phyloP scores from a whole-genome alignment of 2,113 vertebrate species.

The Chaetops frenatus region DNA sequence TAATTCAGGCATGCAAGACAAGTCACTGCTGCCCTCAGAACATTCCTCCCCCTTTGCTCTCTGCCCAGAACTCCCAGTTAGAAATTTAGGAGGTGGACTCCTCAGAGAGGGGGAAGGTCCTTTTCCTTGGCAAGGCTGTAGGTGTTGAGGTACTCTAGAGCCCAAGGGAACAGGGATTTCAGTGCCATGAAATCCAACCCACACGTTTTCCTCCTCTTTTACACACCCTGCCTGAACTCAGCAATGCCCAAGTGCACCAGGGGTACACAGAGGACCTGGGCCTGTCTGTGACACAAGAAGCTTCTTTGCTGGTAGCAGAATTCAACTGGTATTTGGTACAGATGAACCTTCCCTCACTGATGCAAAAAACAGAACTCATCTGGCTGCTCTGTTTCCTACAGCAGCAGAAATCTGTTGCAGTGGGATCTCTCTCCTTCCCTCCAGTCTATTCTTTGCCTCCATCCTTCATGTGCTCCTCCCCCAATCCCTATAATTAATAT shows the following conservation, averaged over 20 bases:
- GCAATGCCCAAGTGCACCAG: not conserved
- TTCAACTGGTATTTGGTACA: not conserved
- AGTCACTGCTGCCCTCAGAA: not conserved
- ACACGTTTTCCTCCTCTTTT: not conserved
- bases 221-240: not conserved
- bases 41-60: not conserved
- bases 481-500: conserved; percentile 48
- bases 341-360: not conserved
- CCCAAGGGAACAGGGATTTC: not conserved
- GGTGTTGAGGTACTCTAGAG: not conserved
- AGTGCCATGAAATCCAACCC: not conserved
- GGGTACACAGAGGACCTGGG: not conserved
- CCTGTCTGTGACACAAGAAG: not conserved
- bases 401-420: not conserved
- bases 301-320: not conserved
- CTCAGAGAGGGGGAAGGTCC: too few relatives aligned
- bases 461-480: not conserved
- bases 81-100: not conserved
- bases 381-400: not conserved
- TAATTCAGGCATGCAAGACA: not conserved
- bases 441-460: not conserved
- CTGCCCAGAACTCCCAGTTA: too few relatives aligned
- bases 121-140: not conserved
- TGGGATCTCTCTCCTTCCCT: not conserved
- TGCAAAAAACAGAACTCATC: not conserved